These are phyloP conservation scores for Eristalinus sepulchralis DNA, from an alignment of 2,888 invertebrate genomes.

Conservation along the genomic window DNA sequence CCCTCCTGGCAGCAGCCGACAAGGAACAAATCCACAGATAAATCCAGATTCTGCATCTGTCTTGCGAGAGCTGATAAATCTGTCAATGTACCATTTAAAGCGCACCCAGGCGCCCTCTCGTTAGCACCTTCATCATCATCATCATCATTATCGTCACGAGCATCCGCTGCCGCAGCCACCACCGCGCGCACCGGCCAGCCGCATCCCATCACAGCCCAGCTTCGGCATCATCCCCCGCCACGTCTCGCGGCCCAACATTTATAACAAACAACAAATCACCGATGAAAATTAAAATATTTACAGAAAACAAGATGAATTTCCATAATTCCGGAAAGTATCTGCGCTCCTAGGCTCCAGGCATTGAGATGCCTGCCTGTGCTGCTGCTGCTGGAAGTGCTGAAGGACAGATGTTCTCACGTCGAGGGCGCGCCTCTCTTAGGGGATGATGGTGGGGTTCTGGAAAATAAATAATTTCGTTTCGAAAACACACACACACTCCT, in stretches of 20 bases:
- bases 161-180: neutral
- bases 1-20: slow-evolving; percentile 32
- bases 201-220: neutral
- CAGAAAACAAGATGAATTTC: slow-evolving; percentile 69
- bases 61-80: slow-evolving; percentile 68
- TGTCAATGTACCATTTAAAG: slow-evolving; percentile 68
- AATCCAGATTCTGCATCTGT: slow-evolving; percentile 66
- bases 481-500: slow-evolving; percentile 13
- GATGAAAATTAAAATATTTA: slow-evolving; percentile 71
- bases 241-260: slow-evolving; percentile 51
- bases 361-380: slow-evolving; percentile 1
- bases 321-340: slow-evolving; percentile 55
- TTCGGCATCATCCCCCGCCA: slow-evolving; percentile 16
- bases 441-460: neutral
- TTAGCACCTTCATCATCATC: slow-evolving; percentile 62
- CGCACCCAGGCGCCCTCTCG: slow-evolving; percentile 70
- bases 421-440: slow-evolving; percentile 35
- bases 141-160: slow-evolving; percentile 8
- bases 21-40: slow-evolving; percentile 23
- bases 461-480: slow-evolving; percentile 57
- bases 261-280: slow-evolving; percentile 70
- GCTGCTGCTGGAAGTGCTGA: slow-evolving; percentile 36
- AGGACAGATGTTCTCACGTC: slow-evolving; percentile 67
- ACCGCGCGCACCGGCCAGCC: neutral
- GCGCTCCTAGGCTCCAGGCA: neutral